Conservation (phyloP, 2,888 invertebrate genomes). For the Dryomyza anilis region DNA sequence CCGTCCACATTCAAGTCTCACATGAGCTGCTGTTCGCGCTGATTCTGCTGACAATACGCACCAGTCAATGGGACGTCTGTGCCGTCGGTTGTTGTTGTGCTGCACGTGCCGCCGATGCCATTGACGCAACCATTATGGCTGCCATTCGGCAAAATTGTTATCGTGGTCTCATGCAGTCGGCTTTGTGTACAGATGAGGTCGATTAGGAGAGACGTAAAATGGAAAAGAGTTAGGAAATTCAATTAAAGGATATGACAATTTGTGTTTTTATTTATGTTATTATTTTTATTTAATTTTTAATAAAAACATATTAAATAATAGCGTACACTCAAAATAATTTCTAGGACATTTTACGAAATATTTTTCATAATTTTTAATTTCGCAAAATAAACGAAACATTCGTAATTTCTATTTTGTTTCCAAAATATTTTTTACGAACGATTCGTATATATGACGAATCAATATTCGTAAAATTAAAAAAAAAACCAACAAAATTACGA, state of each 20-base stretch:
- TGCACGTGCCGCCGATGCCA: too few relatives aligned
- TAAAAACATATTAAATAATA: not conserved
- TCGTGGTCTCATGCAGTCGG: constrained; percentile 52
- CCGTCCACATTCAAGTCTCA: constrained; percentile 5
- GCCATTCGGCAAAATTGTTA: constrained; percentile 46
- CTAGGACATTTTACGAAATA: too few relatives aligned
- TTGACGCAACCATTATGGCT: constrained; percentile 32
- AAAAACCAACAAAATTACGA: not conserved
- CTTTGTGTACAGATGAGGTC: constrained; percentile 27
- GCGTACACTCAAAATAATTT: too few relatives aligned
- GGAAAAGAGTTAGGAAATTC: not conserved
- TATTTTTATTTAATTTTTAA: not conserved
- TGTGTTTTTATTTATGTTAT: not conserved
- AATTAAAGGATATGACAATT: not conserved
- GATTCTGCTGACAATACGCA: constrained; percentile 35
- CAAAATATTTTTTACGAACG: too few relatives aligned
- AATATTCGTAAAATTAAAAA: not conserved
- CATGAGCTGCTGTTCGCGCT: constrained; percentile 24
- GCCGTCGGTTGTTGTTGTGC: constrained; percentile 24
- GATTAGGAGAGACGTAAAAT: not conserved
- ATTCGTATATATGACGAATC: too few relatives aligned
- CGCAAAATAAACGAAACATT: too few relatives aligned
- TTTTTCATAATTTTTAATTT: too few relatives aligned
- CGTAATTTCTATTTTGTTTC: too few relatives aligned
- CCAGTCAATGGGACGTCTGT: constrained; percentile 34